phyloP scores from a whole-genome alignment of 1,140 invertebrate species.

The Trichonephila clavata region DNA sequence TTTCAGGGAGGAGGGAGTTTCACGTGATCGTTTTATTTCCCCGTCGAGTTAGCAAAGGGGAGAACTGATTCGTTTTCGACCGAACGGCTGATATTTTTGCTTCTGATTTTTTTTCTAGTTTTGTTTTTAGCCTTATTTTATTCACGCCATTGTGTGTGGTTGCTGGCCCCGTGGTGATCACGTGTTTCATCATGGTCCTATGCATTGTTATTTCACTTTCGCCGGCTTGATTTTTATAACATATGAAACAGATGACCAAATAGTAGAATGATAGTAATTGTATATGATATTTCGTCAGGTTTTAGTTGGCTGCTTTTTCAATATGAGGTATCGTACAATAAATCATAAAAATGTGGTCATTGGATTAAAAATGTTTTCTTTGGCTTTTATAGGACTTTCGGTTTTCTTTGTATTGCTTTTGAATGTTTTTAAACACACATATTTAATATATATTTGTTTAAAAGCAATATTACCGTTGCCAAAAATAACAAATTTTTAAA shows the following conservation, averaged over 20 bases:
- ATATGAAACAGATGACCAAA: slow-evolving; percentile 8
- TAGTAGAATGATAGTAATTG: not conserved
- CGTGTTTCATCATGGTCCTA: not conserved
- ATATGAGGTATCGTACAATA: not conserved
- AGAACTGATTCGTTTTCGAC: not conserved
- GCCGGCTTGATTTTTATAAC: not conserved
- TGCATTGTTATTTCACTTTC: not conserved
- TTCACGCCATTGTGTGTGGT: not conserved
- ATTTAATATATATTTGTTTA: no score
- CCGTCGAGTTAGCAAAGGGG: not conserved
- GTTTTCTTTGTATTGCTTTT: no score
- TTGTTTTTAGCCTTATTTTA: not conserved
- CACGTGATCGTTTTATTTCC: not conserved
- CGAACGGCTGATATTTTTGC: not conserved
- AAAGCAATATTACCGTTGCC: no score
- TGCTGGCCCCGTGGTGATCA: slow-evolving; percentile 6
- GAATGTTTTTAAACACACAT: no score
- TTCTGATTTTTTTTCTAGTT: not conserved
- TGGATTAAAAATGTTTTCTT: no score
- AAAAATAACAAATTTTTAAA: no score
- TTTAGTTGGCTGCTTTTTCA: not conserved
- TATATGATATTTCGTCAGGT: not conserved
- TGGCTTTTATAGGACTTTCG: no score
- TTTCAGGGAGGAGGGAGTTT: not conserved
- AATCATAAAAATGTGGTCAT: not conserved